A percentile compares a stretch with the other conserved stretches of the same genome.
Evolutionary conservation across 2,888 invertebrate species (phyloP).

Genomic region (Molorchus minor): DNA sequence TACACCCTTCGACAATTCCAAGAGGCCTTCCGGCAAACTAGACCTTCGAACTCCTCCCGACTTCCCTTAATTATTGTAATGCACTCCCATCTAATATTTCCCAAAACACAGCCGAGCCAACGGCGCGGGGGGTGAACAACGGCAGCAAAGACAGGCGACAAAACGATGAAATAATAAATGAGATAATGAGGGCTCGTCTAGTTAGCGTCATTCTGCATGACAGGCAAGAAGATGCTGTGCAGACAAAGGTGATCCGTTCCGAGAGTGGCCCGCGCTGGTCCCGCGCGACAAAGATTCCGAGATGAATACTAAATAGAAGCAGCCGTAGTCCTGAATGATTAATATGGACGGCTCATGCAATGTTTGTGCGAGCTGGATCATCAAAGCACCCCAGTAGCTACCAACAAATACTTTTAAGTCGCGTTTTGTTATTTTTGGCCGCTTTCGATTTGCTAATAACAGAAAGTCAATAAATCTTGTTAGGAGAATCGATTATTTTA

Average conservation of each 20-base stretch:
- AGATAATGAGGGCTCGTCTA: constrained; percentile 49
- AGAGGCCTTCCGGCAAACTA: too few species aligned
- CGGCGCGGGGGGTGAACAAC: background rate
- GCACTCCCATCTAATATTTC: background rate
- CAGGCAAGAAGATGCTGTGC: constrained; percentile 49
- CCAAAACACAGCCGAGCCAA: background rate
- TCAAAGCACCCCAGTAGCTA: too few species aligned
- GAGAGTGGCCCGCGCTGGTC: constrained; percentile 32
- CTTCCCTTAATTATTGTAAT: background rate
- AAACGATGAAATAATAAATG: constrained; percentile 50
- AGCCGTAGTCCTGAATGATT: constrained; percentile 54
- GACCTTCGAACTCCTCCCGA: too few species aligned
- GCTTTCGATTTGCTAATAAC: too few species aligned
- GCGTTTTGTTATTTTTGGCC: too few species aligned
- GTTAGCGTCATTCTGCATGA: constrained; percentile 48
- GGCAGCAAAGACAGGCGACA: constrained; percentile 2
- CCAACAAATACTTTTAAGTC: too few species aligned
- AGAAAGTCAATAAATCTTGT: too few species aligned
- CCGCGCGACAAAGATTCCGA: constrained; percentile 51
- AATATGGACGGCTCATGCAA: constrained; percentile 54
- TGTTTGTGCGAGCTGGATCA: constrained; percentile 41
- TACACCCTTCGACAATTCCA: too few species aligned
- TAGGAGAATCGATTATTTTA: too few species aligned
- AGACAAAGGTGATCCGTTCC: constrained; percentile 49
- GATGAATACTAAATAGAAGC: constrained; percentile 57